These are phyloP conservation scores for Teleopsis dalmanni DNA, from an alignment of 1,140 invertebrate species.

Conservation along the genomic window DNA sequence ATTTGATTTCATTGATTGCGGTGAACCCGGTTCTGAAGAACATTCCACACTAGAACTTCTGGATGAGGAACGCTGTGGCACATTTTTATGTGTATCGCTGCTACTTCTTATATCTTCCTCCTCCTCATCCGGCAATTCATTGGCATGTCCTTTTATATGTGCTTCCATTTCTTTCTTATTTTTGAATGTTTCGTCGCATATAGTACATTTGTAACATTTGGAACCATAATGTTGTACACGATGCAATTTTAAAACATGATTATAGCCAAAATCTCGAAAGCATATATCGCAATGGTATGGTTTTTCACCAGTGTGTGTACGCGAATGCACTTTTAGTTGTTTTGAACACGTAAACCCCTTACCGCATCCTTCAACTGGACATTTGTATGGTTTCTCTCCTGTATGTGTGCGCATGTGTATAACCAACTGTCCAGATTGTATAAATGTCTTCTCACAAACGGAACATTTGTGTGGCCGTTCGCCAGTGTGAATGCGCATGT, in stretches of 20 bases:
- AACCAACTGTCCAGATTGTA: conserved; percentile 78
- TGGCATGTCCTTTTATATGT: conserved; percentile 83
- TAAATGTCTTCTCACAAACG: conserved; percentile 87
- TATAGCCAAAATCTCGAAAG: conserved; percentile 68
- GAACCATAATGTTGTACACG: conserved; percentile 86
- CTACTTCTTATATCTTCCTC: conserved; percentile 25
- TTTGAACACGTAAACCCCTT: conserved; percentile 87
- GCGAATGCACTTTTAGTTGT: conserved; percentile 74
- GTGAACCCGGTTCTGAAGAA: conserved; percentile 26
- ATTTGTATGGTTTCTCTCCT: conserved; percentile 84
- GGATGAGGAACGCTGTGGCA: conserved; percentile 11
- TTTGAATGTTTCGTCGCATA: conserved; percentile 81
- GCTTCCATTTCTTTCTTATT: conserved; percentile 83
- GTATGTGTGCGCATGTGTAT: conserved; percentile 84
- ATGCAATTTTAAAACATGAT: conserved; percentile 80
- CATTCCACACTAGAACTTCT: conserved; percentile 6
- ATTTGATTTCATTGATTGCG: conserved; percentile 29
- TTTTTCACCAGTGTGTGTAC: conserved; percentile 82
- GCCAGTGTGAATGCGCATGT: conserved; percentile 87
- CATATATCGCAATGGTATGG: conserved; percentile 59
- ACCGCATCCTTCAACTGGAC: conserved; percentile 66
- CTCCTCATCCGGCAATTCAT: conserved; percentile 48
- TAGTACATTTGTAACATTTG: conserved; percentile 85
- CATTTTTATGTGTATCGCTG: conserved; percentile 16
- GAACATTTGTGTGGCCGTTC: conserved; percentile 89